These are phyloP conservation scores for Temnothorax longispinosus DNA, from an alignment of 1,140 invertebrate species.

Conservation along the genomic window DNA sequence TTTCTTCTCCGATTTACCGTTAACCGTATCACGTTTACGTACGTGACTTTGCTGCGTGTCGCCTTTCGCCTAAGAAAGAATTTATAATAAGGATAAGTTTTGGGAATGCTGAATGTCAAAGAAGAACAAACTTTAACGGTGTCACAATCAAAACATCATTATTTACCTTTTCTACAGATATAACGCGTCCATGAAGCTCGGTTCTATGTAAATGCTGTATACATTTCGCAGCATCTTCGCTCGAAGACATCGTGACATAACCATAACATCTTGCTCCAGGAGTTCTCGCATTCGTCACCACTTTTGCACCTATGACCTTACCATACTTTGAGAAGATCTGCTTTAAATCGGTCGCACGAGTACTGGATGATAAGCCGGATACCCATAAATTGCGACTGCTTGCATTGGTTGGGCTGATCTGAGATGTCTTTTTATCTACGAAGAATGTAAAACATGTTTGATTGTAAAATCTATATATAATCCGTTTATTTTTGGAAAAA, in stretches of 20 bases:
- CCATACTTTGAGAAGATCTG: conserved; percentile 96
- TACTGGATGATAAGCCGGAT: conserved; percentile 94
- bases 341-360: conserved; percentile 96
- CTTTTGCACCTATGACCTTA: conserved; percentile 97
- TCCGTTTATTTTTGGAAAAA: not conserved
- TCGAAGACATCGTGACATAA: conserved; percentile 96
- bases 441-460: conserved; percentile 2
- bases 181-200: conserved; percentile 96
- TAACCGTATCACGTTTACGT: conserved; percentile 81
- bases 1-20: conserved; percentile 82
- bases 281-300: conserved; percentile 97
- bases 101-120: not conserved
- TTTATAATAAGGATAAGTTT: conserved; percentile 25
- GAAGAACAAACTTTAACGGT: not conserved
- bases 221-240: conserved; percentile 95
- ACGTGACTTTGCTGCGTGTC: conserved; percentile 83
- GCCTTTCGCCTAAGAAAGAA: conserved; percentile 80
- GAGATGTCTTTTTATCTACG: conserved; percentile 82
- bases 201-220: conserved; percentile 95
- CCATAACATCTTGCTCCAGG: conserved; percentile 97
- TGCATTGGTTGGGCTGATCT: conserved; percentile 79
- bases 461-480: not conserved
- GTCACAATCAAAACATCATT: too few species aligned
- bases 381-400: conserved; percentile 95
- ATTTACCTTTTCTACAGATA: conserved; percentile 95